Conservation (phyloP, 1,140 invertebrate genomes). For the Mactra quadrangularis region DNA sequence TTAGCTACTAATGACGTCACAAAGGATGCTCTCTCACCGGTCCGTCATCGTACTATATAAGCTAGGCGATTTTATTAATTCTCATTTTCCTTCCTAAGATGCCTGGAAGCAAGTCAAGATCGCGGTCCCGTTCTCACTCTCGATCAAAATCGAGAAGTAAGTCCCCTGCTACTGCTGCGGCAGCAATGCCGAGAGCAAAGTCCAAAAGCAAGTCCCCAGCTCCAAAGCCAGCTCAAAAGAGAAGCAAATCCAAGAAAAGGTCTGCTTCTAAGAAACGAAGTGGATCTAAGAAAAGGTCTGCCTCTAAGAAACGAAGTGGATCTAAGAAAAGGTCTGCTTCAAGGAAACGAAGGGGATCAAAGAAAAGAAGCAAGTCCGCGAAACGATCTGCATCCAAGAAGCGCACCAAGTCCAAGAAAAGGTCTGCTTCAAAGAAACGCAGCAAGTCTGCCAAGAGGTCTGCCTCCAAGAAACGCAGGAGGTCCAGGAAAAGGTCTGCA, state of each 20-base stretch:
- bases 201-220: slow-evolving; percentile 33
- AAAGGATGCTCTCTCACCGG: slow-evolving; percentile 35
- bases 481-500: slow-evolving; percentile 18
- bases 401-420: slow-evolving; percentile 27
- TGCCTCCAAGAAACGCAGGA: slow-evolving; percentile 18
- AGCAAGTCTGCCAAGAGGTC: slow-evolving; percentile 40
- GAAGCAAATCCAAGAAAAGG: slow-evolving; percentile 37
- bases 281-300: slow-evolving; percentile 13
- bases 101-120: slow-evolving; percentile 55
- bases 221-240: neutral
- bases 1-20: slow-evolving; percentile 30
- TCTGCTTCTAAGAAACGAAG: slow-evolving; percentile 44
- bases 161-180: slow-evolving; percentile 15
- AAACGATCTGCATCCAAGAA: slow-evolving; percentile 31
- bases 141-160: slow-evolving; percentile 30
- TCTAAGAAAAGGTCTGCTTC: slow-evolving; percentile 11
- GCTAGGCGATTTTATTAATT: neutral
- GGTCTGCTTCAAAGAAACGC: slow-evolving; percentile 25
- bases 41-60: slow-evolving; percentile 52
- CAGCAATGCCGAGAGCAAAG: neutral
- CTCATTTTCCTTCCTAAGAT: slow-evolving; percentile 27
- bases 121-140: slow-evolving; percentile 35
- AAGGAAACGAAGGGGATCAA: neutral
- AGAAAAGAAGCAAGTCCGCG: slow-evolving; percentile 32
- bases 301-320: neutral